Conservation (phyloP, 2,888 invertebrate genomes). For the Leucozona laternaria region DNA sequence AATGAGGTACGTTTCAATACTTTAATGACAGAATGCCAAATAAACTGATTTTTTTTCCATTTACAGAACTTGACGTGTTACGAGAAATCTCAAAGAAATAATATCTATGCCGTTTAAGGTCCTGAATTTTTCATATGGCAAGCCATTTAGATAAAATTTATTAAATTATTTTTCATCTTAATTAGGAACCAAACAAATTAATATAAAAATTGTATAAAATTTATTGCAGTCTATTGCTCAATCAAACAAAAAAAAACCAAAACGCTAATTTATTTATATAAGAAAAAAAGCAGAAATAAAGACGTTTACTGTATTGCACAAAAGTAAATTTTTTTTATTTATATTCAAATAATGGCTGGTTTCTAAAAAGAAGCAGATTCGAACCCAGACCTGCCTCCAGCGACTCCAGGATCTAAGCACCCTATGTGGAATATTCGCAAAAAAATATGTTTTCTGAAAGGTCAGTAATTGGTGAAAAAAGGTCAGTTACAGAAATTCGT, state of each 20-base stretch:
- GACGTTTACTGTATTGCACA: constrained; percentile 42
- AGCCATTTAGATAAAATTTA: constrained; percentile 13
- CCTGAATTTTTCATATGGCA: neutral
- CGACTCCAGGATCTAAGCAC: no score
- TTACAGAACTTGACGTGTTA: neutral
- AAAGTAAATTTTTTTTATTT: neutral
- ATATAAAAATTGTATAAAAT: constrained; percentile 47
- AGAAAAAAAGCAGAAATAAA: constrained; percentile 46
- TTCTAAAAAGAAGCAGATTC: no score
- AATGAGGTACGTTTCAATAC: neutral
- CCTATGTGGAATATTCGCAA: no score
- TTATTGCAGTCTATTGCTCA: constrained; percentile 64
- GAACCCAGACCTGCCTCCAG: no score
- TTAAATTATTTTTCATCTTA: constrained; percentile 24
- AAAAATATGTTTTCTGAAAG: no score
- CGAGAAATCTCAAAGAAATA: neutral
- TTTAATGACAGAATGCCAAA: neutral
- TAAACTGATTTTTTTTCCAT: neutral
- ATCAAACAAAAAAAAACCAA: constrained; percentile 32
- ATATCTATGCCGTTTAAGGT: constrained; percentile 37
- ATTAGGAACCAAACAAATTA: constrained; percentile 33
- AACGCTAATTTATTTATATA: constrained; percentile 17
- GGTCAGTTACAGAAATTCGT: no score
- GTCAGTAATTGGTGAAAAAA: no score
- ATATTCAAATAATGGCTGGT: neutral